Percentiles rank a stretch among this genome's conserved stretches.
These are phyloP conservation scores for Halotydeus destructor DNA, from an alignment of 1,140 invertebrate genomes.

Conservation along the genomic window DNA sequence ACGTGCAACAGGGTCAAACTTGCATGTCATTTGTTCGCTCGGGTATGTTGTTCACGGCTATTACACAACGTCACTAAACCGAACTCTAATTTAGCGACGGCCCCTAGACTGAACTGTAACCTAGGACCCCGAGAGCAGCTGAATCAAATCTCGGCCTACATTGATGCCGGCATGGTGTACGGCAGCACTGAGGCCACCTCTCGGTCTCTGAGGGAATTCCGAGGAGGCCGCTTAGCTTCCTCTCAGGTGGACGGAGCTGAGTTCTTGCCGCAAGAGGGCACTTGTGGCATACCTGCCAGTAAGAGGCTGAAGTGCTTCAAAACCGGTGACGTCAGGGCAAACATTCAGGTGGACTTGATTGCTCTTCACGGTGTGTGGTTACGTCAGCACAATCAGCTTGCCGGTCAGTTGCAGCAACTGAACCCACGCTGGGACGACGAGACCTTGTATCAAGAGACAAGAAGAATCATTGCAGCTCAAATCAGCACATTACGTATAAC, in stretches of 20 bases:
- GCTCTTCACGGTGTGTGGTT: constrained; percentile 34
- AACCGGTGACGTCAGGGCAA: constrained; percentile 12
- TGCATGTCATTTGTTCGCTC: constrained; percentile 23
- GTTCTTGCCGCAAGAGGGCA: constrained; percentile 55
- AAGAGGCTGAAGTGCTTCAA: constrained; percentile 18
- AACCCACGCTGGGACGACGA: constrained; percentile 32
- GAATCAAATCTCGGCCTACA: constrained; percentile 47
- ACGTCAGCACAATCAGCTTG: constrained; percentile 33
- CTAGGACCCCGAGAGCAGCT: constrained; percentile 32
- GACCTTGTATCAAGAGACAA: constrained; percentile 29
- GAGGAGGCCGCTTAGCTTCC: constrained; percentile 27
- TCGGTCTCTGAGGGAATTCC: constrained; percentile 18
- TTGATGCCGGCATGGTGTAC: constrained; percentile 53
- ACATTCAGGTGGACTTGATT: constrained; percentile 22
- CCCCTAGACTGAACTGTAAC: constrained; percentile 12
- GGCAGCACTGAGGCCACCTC: constrained; percentile 26
- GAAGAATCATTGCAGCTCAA: constrained; percentile 31
- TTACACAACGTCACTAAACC: no score
- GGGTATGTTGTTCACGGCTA: no score
- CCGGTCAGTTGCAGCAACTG: constrained; percentile 25
- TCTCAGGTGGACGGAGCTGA: constrained; percentile 24
- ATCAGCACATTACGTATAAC: constrained; percentile 41
- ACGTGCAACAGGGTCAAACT: constrained; percentile 27
- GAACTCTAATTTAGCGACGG: no score
- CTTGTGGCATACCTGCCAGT: constrained; percentile 40